Base-by-base conservation (phyloP, 2,888 invertebrate genomes). In the Dioctria rufipes region DNA sequence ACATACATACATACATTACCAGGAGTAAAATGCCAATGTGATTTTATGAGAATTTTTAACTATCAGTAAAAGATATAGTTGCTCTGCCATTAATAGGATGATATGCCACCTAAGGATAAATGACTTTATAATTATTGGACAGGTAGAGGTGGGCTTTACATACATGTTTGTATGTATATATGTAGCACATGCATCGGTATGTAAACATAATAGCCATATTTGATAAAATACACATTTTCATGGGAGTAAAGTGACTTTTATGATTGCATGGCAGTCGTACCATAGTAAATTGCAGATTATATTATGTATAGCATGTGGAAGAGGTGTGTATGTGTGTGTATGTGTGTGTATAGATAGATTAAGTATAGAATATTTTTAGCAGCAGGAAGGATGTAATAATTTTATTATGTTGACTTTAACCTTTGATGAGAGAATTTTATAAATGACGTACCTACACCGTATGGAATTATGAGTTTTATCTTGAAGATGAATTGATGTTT, bases 61-160 rank as follows among this genome's bases (percentile, higher is more conserved):
- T 69, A 69, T 69, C 51, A n/a, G 69, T 69, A 51, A 25, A 39
- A 51, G 69, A 69, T 37, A 69, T 39, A 25, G 25, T 25, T 2
- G 25, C 25, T 25, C 25, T 37, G 51, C 51, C 51, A 69, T 69
- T 69, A 69, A 69, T 51, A 69, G 51, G 43, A 69, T 69, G 69
- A 69, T 69, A 69, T 69, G 69, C 67, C 67, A 67, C 67, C 67
- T 46, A 54, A 69, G 51, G n/a, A 51, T 51, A 69, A 69, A 69
- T 69, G 69, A 51, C 69, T 69, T 69, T 69, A 69, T 69, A 69
- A 69, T 69, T 69, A 69, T 51, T 69, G 51, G 69, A 69, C 69
- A 51, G 37, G 51, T 37, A 25, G 25, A 69, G 51, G 69, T 69
- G 69, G 51, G 69, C 69, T 69, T 67, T 25, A 25, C 25, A 25